phyloP scores from a whole-genome alignment of 1,140 invertebrate species.

The Hyles euphorbiae region DNA sequence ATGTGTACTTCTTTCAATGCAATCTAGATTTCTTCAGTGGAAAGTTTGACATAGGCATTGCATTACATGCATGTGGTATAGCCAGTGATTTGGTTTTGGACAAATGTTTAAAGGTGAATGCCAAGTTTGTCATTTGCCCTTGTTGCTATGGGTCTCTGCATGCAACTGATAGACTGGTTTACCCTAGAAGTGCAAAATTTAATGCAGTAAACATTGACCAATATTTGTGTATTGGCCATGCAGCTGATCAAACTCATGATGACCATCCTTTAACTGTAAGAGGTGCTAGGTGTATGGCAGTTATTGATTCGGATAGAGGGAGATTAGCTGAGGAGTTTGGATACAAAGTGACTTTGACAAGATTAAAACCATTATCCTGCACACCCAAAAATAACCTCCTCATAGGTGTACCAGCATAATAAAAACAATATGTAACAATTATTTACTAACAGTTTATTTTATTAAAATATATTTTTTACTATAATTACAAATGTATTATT shows the following conservation, averaged over 20 bases:
- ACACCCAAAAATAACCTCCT: conserved; percentile 96
- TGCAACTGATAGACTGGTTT: conserved; percentile 82
- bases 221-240: conserved; percentile 89
- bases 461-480: conserved; percentile 33
- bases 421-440: conserved; percentile 25
- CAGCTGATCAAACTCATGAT: conserved; percentile 92
- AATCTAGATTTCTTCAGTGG: conserved; percentile 91
- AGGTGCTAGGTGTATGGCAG: conserved; percentile 84
- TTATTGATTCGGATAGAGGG: conserved; percentile 91
- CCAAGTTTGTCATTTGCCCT: conserved; percentile 92
- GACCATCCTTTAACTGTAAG: conserved; percentile 76
- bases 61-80: conserved; percentile 95
- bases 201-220: conserved; percentile 76
- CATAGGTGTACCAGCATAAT: conserved; percentile 79
- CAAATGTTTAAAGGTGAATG: conserved; percentile 84
- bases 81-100: conserved; percentile 95
- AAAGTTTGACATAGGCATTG: conserved; percentile 88
- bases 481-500: conserved; percentile 11
- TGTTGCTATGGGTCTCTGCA: conserved; percentile 96
- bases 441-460: conserved; percentile 31
- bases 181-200: conserved; percentile 82
- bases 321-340: conserved; percentile 83
- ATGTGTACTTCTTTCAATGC: conserved; percentile 89
- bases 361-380: conserved; percentile 86
- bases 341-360: conserved; percentile 85